Evolutionary conservation across 2,888 invertebrate species (phyloP).

Genomic region (Apamea sordens): DNA sequence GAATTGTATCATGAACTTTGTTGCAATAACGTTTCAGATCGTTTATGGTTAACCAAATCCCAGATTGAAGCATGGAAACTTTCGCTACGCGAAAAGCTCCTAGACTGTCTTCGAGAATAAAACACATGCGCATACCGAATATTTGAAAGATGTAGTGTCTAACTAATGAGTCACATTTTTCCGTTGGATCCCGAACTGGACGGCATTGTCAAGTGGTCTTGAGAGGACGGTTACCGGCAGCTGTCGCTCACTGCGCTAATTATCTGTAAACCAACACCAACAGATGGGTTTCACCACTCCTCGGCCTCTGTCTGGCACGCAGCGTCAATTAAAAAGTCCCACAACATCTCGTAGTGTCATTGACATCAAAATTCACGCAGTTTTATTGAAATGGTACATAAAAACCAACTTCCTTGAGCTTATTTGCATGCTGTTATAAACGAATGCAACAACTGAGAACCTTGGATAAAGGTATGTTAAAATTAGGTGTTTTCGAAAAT

Average conservation of each 20-base stretch:
- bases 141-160: slow-evolving; percentile 9
- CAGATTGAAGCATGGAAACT: not conserved
- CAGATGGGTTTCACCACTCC: slow-evolving; percentile 76
- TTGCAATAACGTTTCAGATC: not conserved
- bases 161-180: slow-evolving; percentile 54
- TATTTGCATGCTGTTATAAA: slow-evolving; percentile 35
- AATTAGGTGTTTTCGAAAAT: slow-evolving; percentile 51
- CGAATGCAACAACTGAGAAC: slow-evolving; percentile 19
- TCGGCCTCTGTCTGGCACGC: slow-evolving; percentile 76
- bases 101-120: not conserved
- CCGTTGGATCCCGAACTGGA: slow-evolving; percentile 48
- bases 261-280: slow-evolving; percentile 81
- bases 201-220: slow-evolving; percentile 71
- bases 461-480: slow-evolving; percentile 51
- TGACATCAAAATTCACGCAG: slow-evolving; percentile 68
- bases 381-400: slow-evolving; percentile 51
- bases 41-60: not conserved
- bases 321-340: slow-evolving; percentile 70
- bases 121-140: not conserved
- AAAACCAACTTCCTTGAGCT: slow-evolving; percentile 41
- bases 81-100: not conserved
- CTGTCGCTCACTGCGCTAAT: slow-evolving; percentile 82
- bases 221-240: slow-evolving; percentile 76
- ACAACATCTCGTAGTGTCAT: slow-evolving; percentile 69
- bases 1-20: not conserved